Evolutionary conservation across 2,888 invertebrate species (phyloP).

Genomic region (Aspidiotus destructor): DNA sequence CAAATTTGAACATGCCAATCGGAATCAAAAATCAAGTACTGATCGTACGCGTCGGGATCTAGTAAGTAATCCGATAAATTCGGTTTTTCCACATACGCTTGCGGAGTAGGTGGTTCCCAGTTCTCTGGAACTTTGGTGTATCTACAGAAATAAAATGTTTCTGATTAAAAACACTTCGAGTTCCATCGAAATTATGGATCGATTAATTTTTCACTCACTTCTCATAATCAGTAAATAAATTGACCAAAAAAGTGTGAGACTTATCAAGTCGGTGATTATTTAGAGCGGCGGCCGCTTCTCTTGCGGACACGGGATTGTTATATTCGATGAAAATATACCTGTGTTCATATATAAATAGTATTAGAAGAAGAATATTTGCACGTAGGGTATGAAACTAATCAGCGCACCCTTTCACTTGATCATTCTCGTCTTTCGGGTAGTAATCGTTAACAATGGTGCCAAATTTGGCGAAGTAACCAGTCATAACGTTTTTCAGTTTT

Average conservation of each 20-base stretch:
- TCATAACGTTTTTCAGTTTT: constrained; percentile 83
- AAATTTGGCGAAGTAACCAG: constrained; percentile 81
- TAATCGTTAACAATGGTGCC: constrained; percentile 79
- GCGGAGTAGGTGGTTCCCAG: constrained; percentile 83
- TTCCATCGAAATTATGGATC: too few relatives aligned
- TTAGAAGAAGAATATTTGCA: too few relatives aligned
- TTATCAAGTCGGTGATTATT: constrained; percentile 94
- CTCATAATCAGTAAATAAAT: constrained; percentile 88
- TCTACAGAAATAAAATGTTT: constrained; percentile 13
- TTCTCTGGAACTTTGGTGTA: constrained; percentile 43
- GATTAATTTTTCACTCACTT: constrained; percentile 54
- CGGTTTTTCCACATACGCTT: constrained; percentile 81
- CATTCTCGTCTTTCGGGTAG: constrained; percentile 74
- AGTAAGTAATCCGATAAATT: constrained; percentile 87
- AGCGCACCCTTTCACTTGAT: constrained; percentile 67
- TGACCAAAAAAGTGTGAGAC: constrained; percentile 85
- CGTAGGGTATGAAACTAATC: constrained; percentile 1
- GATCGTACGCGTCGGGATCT: constrained; percentile 92
- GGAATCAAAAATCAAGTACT: constrained; percentile 56
- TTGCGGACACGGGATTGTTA: constrained; percentile 68
- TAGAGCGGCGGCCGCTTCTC: constrained; percentile 75
- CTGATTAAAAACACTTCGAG: too few relatives aligned
- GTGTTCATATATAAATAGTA: not conserved
- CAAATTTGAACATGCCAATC: constrained; percentile 35
- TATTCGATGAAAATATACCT: constrained; percentile 88